Evolutionary conservation across 2,113 vertebrate genomes (phyloP).

Genomic region (Harpagus bidentatus): DNA sequence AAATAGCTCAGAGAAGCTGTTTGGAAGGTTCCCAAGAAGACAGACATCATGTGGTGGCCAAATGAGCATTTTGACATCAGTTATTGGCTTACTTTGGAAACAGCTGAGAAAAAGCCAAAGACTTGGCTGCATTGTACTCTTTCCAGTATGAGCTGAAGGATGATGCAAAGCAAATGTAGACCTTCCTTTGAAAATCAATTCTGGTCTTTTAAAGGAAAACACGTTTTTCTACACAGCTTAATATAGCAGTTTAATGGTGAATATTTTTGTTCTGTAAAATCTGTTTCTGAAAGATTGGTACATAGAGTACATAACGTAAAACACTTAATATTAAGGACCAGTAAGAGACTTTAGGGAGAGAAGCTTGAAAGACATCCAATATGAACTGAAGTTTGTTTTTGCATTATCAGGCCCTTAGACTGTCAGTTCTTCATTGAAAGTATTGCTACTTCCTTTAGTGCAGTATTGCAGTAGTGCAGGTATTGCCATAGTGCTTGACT

Average conservation of each 20-base stretch:
- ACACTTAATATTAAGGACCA: background rate
- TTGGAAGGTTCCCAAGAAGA: conserved; percentile 25
- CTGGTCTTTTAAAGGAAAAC: background rate
- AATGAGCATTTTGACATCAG: conserved; percentile 39
- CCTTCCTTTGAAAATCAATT: background rate
- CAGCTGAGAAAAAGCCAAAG: conserved; percentile 21
- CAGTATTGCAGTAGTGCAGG: background rate
- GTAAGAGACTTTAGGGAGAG: background rate
- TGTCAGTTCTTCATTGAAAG: background rate
- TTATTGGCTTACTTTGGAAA: conserved; percentile 9
- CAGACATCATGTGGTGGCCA: conserved; percentile 14
- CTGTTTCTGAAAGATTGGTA: background rate
- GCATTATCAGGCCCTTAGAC: background rate
- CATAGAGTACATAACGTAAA: background rate
- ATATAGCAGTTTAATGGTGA: background rate
- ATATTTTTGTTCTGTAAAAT: background rate
- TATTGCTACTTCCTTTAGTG: background rate
- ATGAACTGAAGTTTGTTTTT: background rate
- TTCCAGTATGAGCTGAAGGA: conserved; percentile 13
- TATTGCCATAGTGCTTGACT: background rate
- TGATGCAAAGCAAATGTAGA: conserved; percentile 51
- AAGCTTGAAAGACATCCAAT: background rate
- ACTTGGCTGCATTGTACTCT: background rate
- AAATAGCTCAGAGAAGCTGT: background rate
- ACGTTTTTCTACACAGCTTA: background rate